Evolutionary conservation across 2,113 vertebrate species (phyloP).

Genomic region (Pelmatolapia mariae): DNA sequence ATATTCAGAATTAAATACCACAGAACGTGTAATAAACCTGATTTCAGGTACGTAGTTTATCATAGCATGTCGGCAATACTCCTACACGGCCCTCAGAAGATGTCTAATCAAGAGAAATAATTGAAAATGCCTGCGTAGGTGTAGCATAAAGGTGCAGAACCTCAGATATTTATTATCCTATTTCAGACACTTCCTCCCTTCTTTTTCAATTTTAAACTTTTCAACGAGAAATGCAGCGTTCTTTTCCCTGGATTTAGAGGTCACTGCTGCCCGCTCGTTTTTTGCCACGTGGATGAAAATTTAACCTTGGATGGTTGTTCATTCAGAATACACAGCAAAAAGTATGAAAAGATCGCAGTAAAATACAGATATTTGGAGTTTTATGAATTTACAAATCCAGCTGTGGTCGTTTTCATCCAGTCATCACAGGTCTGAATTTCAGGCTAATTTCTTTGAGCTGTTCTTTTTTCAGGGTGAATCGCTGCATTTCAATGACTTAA

Average conservation of each 20-base stretch:
- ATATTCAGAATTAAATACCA: background rate
- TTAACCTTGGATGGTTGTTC: background rate
- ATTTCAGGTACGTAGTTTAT: background rate
- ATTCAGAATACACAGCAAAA: background rate
- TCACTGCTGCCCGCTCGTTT: background rate
- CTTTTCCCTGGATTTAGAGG: background rate
- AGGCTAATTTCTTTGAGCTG: background rate
- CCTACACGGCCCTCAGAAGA: background rate
- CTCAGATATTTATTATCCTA: background rate
- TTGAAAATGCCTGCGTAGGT: background rate
- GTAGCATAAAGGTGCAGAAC: background rate
- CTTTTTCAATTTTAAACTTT: background rate
- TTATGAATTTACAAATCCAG: background rate
- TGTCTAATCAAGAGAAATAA: background rate
- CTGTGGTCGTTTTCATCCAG: background rate
- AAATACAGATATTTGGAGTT: background rate
- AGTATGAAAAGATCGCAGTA: background rate
- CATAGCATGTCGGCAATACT: background rate
- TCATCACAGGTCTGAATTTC: fast-evolving
- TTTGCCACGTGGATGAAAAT: background rate
- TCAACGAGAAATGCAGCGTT: background rate
- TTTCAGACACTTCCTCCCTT: background rate
- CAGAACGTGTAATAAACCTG: background rate
- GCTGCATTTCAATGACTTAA: background rate
- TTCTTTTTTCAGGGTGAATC: background rate